Base-by-base conservation (phyloP, 2,888 invertebrate genomes). In the Machimus rusticus region DNA sequence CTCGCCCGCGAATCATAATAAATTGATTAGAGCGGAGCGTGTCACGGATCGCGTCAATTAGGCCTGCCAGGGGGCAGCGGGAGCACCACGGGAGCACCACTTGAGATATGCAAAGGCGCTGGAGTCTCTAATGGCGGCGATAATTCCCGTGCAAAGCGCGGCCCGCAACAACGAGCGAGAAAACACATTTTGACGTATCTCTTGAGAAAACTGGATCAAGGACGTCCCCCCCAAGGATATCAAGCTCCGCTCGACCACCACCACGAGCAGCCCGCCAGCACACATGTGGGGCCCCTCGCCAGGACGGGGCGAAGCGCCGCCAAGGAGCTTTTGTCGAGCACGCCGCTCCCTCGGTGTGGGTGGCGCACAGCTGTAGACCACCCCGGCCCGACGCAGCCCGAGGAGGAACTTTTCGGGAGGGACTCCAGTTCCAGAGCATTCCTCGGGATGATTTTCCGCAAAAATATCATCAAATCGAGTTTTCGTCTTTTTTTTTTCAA, bases 191-290 rank as follows among this genome's bases (percentile, higher is more conserved):
- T 55, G 9, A 55, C 37, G 82, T 57, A 82, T 82, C 82, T 82
- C 82, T 82, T 66, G 82, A 82, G 82, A 23, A 82, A 82, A 82
- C 31, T 82, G 82, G 82, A 82, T 82, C 82, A 82, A 82, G 82
- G 82, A 82, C 82, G 37, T 82, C 28, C 57, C 57, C 23, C 66
- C 23, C 82, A 55, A 82, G 39, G 57, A 37, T 57, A 57, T 34
- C 34, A 57, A 55, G 66, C 82, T 78, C 39, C 76, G 39, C 76
- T 76, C 76, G 34, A 34, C 76, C 76, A 39, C 37, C 34, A 66
- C 66, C 2, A 57, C 23, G n/a, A 23, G 57, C 57, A 39, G 39
- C 39, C 12, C 39, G 39, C 8, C 57, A 57, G 57, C 23, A 19
- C 66, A 66, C 66, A 66, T 66, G 14, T 23, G 66, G 66, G 14